Conservation (phyloP, 2,797 vertebrate species). For the Acrossocheilus fasciatus region DNA sequence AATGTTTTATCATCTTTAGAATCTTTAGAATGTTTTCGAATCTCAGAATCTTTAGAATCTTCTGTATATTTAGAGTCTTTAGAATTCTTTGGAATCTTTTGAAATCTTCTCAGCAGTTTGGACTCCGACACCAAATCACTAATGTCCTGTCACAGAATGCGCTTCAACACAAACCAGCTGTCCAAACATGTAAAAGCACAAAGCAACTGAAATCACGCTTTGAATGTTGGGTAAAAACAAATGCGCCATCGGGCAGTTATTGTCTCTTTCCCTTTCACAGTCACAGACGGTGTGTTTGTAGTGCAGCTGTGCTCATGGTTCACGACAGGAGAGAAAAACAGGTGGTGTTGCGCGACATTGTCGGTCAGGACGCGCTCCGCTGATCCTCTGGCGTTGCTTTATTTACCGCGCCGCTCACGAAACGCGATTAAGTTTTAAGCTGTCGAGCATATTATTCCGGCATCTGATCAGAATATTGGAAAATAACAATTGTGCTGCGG, state of each 20-base stretch:
- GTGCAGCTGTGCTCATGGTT: background rate
- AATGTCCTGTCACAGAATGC: background rate
- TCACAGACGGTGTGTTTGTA: constrained; percentile 21
- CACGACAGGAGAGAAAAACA: constrained; percentile 27
- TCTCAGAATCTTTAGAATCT: background rate
- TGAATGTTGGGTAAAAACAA: background rate
- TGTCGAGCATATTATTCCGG: constrained; percentile 28
- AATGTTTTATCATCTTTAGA: background rate
- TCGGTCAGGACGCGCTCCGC: background rate
- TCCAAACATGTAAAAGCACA: background rate
- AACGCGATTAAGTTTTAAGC: constrained; percentile 35
- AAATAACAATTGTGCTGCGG: constrained; percentile 34
- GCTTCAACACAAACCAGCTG: background rate
- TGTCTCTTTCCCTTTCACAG: background rate
- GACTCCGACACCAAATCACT: background rate
- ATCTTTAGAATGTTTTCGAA: background rate
- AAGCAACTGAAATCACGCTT: background rate
- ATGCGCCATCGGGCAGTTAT: constrained; percentile 3
- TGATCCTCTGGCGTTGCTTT: constrained; percentile 31
- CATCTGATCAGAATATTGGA: constrained; percentile 43
- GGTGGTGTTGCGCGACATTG: constrained; percentile 24
- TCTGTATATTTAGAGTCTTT: background rate
- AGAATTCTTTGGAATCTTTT: background rate
- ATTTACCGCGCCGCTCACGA: constrained; percentile 9
- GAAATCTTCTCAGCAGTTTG: constrained; percentile 2